Conservation (phyloP, 2,888 invertebrate genomes). For the Linyphia triangularis region DNA sequence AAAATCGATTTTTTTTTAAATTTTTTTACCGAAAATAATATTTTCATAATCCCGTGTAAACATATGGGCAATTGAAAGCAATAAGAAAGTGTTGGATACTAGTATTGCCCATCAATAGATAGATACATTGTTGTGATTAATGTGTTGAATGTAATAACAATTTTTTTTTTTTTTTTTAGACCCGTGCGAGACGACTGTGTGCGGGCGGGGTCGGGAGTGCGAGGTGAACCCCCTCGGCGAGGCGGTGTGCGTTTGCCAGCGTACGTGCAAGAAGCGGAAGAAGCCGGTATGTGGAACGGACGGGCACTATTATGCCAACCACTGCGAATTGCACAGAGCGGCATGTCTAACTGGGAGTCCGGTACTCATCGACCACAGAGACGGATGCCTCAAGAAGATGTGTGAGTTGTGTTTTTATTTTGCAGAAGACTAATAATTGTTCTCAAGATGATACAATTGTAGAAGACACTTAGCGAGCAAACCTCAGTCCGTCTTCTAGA, state of each 20-base stretch:
- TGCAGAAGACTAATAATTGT: too few species aligned
- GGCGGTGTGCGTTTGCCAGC: conserved; percentile 84
- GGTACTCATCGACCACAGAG: conserved; percentile 82
- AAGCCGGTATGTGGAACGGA: conserved; percentile 85
- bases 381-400: conserved; percentile 72
- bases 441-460: too few species aligned
- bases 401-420: conserved; percentile 42
- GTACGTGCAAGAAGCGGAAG: conserved; percentile 80
- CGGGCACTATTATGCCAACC: conserved; percentile 85
- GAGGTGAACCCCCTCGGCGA: conserved; percentile 81
- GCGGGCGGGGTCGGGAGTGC: conserved; percentile 85
- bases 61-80: too few species aligned
- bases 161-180: conserved; percentile 80
- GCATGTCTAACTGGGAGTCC: conserved; percentile 83
- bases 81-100: too few species aligned
- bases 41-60: too few species aligned
- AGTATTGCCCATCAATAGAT: too few species aligned
- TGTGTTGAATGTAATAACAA: too few species aligned
- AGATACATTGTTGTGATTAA: too few species aligned
- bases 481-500: too few species aligned
- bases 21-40: too few species aligned
- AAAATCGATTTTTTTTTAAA: too few species aligned
- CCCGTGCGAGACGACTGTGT: conserved; percentile 85
- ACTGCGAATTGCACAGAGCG: conserved; percentile 85
- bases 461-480: too few species aligned